Evolutionary conservation across 2,797 vertebrate species (phyloP).

Genomic region (Bovichtus variegatus): DNA sequence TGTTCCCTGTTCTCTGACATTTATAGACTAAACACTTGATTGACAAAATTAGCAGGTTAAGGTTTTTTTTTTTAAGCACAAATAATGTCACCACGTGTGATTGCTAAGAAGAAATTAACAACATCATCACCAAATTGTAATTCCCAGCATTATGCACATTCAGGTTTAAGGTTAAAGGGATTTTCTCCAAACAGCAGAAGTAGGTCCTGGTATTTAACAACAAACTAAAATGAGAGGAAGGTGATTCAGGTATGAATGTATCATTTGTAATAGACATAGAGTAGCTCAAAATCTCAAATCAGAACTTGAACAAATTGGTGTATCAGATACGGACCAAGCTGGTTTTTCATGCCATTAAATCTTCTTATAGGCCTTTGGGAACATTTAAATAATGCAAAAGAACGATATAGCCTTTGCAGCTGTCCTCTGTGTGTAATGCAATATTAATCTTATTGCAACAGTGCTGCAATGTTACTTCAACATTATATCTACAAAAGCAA

Average conservation of each 20-base stretch:
- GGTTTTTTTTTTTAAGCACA: too few species aligned
- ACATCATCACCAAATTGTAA: too few species aligned
- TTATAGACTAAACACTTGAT: too few species aligned
- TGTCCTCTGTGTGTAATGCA: constrained; percentile 4
- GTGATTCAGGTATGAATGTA: not conserved
- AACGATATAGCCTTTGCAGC: not conserved
- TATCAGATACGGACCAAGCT: not conserved
- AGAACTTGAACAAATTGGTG: not conserved
- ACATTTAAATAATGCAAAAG: constrained; percentile 11
- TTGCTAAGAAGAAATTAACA: too few species aligned
- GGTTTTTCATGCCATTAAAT: constrained; percentile 12
- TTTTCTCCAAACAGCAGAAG: not conserved
- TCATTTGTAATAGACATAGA: not conserved
- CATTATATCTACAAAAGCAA: constrained; percentile 24
- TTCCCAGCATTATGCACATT: too few species aligned
- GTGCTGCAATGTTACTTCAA: constrained; percentile 34
- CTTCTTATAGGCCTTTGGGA: not conserved
- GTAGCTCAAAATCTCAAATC: too few species aligned
- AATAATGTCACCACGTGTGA: too few species aligned
- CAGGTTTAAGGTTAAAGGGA: not conserved
- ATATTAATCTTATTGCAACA: constrained; percentile 27
- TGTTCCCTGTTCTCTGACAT: too few species aligned
- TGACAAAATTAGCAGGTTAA: too few species aligned
- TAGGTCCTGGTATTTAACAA: not conserved
- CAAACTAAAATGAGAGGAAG: not conserved